Evolutionary conservation across 1,140 invertebrate species (phyloP).

Genomic region (Drosophila asahinai): DNA sequence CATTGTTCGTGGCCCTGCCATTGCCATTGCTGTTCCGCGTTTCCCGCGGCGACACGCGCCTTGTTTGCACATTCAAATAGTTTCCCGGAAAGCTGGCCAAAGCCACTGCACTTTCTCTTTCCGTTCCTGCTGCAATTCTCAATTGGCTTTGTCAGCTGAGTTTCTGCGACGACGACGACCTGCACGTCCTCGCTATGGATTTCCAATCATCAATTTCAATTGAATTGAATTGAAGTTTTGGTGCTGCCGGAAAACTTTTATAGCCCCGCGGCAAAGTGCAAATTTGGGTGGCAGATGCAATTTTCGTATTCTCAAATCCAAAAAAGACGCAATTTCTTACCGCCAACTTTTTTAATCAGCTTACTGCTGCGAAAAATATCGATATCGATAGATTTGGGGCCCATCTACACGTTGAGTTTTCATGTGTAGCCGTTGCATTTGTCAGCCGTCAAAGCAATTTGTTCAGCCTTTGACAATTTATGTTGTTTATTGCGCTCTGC

Average conservation of each 20-base stretch:
- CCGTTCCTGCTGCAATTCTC: constrained; percentile 21
- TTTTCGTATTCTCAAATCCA: constrained; percentile 2
- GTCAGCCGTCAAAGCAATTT: constrained; percentile 8
- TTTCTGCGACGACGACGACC: not conserved
- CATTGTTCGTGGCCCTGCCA: constrained; percentile 13
- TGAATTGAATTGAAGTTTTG: constrained; percentile 36
- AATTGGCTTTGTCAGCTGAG: constrained; percentile 23
- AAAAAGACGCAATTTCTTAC: not conserved
- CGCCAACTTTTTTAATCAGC: constrained; percentile 12
- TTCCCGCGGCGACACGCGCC: constrained; percentile 31
- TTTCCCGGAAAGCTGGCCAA: not conserved
- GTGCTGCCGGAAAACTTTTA: constrained; percentile 42
- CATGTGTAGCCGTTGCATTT: not conserved
- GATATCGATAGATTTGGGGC: constrained; percentile 21
- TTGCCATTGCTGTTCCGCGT: constrained; percentile 30
- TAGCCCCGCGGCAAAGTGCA: constrained; percentile 31
- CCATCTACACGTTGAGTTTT: not conserved
- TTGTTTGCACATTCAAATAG: constrained; percentile 33
- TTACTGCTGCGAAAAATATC: not conserved
- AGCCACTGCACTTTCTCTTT: constrained; percentile 19
- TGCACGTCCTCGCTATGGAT: constrained; percentile 33
- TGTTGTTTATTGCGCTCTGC: constrained; percentile 21
- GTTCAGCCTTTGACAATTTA: constrained; percentile 14
- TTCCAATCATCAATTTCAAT: constrained; percentile 75
- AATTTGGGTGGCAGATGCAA: constrained; percentile 34